phyloP scores from a whole-genome alignment of 2,797 vertebrate species.

The Chelon labrosus region DNA sequence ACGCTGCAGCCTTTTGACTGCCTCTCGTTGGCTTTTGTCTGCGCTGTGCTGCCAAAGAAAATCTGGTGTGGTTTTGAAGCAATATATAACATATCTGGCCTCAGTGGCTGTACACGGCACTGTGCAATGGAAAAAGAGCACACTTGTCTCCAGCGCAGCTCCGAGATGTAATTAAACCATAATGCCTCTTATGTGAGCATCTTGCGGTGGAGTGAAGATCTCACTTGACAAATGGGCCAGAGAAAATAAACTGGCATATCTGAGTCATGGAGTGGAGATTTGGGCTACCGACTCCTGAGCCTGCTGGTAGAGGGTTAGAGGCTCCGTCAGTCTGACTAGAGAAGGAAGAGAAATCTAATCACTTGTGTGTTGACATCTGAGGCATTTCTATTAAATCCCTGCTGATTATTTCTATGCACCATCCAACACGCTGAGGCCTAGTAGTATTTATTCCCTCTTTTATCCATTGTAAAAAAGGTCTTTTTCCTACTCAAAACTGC shows the following conservation, averaged over 20 bases:
- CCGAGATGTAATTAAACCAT: constrained; percentile 71
- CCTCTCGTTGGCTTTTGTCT: constrained; percentile 51
- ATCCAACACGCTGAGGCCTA: constrained; percentile 51
- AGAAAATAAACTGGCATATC: constrained; percentile 71
- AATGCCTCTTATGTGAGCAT: constrained; percentile 70
- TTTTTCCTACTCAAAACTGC: constrained; percentile 21
- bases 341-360: constrained; percentile 57
- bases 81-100: constrained; percentile 72
- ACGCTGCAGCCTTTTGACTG: constrained; percentile 42
- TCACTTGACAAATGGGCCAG: constrained; percentile 77
- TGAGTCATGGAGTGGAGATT: constrained; percentile 65
- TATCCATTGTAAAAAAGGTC: constrained; percentile 35
- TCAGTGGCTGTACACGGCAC: constrained; percentile 52
- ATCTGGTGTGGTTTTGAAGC: constrained; percentile 68
- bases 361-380: constrained; percentile 49
- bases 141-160: constrained; percentile 67
- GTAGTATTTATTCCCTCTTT: constrained; percentile 54
- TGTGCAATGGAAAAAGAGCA: constrained; percentile 70
- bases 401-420: constrained; percentile 58
- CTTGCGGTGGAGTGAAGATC: constrained; percentile 70
- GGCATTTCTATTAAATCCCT: constrained; percentile 63
- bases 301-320: constrained; percentile 49
- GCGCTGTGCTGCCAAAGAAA: constrained; percentile 57
- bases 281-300: constrained; percentile 41
- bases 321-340: constrained; percentile 32